Evolutionary conservation across 53 echinoderm and acorn worm species (phyloP).

Genomic region (Arbacia lixula): DNA sequence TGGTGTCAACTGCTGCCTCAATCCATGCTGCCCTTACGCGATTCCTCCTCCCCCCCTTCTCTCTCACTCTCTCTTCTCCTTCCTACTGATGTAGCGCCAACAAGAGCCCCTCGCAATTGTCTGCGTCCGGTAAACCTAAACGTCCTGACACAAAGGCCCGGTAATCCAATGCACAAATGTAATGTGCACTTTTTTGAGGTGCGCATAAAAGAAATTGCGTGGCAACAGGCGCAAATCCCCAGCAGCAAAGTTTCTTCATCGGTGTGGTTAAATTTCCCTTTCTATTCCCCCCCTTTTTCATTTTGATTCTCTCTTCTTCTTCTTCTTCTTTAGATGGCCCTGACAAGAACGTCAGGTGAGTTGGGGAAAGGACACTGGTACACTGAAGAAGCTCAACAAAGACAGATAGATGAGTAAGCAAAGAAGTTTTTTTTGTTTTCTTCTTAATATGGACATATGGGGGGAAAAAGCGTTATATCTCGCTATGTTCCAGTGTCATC

Average conservation of each 20-base stretch:
- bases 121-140: constrained; percentile 47
- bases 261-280: constrained; percentile 40
- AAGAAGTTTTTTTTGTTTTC: too few relatives aligned
- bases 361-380: too few relatives aligned
- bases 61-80: too few relatives aligned
- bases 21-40: constrained; percentile 2
- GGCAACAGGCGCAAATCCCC: constrained; percentile 21
- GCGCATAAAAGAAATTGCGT: neutral
- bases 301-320: neutral
- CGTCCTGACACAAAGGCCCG: constrained; percentile 38
- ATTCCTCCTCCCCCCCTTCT: too few relatives aligned
- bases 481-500: neutral
- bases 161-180: constrained; percentile 49
- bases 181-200: constrained; percentile 46
- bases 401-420: too few relatives aligned
- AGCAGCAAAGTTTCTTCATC: neutral
- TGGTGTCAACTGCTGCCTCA: constrained; percentile 56
- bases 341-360: constrained; percentile 9
- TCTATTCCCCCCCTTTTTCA: too few relatives aligned
- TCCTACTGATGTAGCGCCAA: too few relatives aligned
- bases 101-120: constrained; percentile 24
- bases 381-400: too few relatives aligned
- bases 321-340: neutral
- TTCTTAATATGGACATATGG: too few relatives aligned
- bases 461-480: too few relatives aligned